A percentile compares a stretch with the other conserved stretches of the same genome.
phyloP scores from a whole-genome alignment of 2,113 vertebrate genomes.

The Myrmecophaga tridactyla region DNA sequence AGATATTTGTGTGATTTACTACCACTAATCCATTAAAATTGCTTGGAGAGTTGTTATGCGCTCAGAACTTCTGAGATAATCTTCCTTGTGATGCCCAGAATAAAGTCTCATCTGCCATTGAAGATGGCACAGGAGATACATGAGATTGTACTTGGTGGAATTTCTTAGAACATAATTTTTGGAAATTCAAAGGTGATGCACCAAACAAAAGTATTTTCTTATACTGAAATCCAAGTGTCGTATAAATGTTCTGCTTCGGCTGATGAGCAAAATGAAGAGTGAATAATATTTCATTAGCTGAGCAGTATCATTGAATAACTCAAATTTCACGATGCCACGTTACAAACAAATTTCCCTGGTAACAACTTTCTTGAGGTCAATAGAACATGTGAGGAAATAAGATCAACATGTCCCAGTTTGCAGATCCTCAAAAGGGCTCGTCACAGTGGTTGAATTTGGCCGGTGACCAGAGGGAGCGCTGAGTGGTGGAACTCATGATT shows the following conservation, averaged over 20 bases:
- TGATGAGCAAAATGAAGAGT: conserved; percentile 41
- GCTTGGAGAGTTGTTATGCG: not conserved
- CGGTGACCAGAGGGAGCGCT: fast-evolving
- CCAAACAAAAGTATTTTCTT: conserved; percentile 29
- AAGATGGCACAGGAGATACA: not conserved
- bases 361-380: not conserved
- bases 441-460: not conserved
- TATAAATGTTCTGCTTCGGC: conserved; percentile 47
- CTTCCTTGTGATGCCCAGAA: not conserved
- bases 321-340: not conserved
- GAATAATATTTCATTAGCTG: not conserved
- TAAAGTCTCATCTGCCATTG: not conserved
- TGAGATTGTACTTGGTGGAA: conserved; percentile 5
- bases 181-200: conserved; percentile 60
- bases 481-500: too few species aligned
- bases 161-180: conserved; percentile 53
- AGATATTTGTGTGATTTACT: not conserved
- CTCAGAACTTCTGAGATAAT: not conserved
- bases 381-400: not conserved
- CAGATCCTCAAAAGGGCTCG: not conserved
- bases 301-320: conserved; percentile 30
- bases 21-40: not conserved
- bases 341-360: not conserved
- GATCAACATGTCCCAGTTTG: not conserved
- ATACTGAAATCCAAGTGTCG: conserved; percentile 37